Percentiles rank a stretch among this genome's conserved stretches.
Evolutionary conservation across 2,797 vertebrate genomes (phyloP).

Genomic region (Enteromius fasciolatus): DNA sequence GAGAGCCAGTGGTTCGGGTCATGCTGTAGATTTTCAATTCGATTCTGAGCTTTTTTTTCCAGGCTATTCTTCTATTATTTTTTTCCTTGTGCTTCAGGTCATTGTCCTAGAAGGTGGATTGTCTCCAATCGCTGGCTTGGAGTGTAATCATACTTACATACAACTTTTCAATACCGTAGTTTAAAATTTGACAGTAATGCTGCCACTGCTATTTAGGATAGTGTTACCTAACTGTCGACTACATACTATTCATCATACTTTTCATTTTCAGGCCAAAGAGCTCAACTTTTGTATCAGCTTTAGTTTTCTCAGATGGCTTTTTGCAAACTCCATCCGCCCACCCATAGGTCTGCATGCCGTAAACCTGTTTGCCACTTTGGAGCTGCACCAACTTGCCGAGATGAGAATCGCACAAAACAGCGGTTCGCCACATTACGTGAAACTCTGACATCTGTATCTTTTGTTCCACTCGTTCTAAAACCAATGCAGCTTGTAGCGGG

Average conservation of each 20-base stretch:
- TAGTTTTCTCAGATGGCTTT: background rate
- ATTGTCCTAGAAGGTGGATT: background rate
- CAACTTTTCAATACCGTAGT: background rate
- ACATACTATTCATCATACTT: slow-evolving; percentile 51
- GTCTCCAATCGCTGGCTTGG: background rate
- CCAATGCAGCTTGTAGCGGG: background rate
- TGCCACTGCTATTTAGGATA: background rate
- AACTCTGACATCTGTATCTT: slow-evolving; percentile 15
- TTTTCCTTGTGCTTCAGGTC: background rate
- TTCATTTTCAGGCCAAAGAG: slow-evolving; percentile 10
- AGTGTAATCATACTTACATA: background rate
- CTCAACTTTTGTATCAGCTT: slow-evolving; percentile 7
- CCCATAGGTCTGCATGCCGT: background rate
- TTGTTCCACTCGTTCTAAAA: background rate
- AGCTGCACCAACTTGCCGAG: background rate
- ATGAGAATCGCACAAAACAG: background rate
- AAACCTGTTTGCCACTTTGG: slow-evolving; percentile 20
- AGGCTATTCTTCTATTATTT: slow-evolving; percentile 11
- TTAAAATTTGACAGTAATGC: background rate
- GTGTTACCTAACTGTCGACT: slow-evolving; percentile 24
- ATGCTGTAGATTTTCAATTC: background rate
- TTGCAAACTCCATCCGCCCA: slow-evolving; percentile 1
- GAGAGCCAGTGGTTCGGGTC: background rate
- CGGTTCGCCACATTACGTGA: background rate
- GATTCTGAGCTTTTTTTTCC: background rate